Evolutionary conservation across 2,113 vertebrate genomes (phyloP).

Genomic region (Neoarius graeffei): DNA sequence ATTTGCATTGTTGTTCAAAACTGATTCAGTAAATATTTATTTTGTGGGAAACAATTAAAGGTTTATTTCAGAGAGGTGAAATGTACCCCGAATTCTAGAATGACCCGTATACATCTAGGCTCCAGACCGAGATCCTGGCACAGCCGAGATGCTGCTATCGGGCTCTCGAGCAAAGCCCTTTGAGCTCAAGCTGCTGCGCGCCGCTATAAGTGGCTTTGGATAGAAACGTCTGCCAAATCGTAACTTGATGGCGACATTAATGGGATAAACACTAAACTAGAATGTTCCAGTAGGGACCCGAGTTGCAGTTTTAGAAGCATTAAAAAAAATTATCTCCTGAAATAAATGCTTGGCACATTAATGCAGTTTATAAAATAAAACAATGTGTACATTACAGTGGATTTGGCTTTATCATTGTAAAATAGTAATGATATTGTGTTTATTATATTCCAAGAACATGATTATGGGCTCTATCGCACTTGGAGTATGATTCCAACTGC

Average conservation of each 20-base stretch:
- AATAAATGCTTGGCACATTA: background rate
- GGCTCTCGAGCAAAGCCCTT: background rate
- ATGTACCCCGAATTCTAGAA: background rate
- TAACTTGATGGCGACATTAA: constrained; percentile 4
- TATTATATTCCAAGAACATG: background rate
- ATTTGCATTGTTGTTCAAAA: too few relatives aligned
- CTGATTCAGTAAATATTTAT: too few relatives aligned
- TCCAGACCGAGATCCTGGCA: background rate
- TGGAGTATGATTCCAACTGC: background rate
- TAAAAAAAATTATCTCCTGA: background rate
- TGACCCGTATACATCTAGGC: background rate
- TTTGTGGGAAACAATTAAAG: too few relatives aligned
- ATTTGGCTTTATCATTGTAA: background rate
- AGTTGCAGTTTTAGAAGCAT: background rate
- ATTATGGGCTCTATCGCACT: background rate
- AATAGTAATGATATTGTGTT: background rate
- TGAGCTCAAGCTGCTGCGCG: background rate
- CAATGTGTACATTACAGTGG: too few relatives aligned
- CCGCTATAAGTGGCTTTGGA: background rate
- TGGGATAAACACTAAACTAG: constrained; percentile 16
- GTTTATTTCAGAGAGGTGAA: too few relatives aligned
- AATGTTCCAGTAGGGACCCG: constrained; percentile 7
- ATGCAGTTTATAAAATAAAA: background rate
- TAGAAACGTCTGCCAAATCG: background rate
- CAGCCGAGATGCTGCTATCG: background rate